Evolutionary conservation across 1,140 invertebrate species (phyloP), one percentile per base, ranked within the genome.

Genomic region (Scaptomyza montana): DNA sequence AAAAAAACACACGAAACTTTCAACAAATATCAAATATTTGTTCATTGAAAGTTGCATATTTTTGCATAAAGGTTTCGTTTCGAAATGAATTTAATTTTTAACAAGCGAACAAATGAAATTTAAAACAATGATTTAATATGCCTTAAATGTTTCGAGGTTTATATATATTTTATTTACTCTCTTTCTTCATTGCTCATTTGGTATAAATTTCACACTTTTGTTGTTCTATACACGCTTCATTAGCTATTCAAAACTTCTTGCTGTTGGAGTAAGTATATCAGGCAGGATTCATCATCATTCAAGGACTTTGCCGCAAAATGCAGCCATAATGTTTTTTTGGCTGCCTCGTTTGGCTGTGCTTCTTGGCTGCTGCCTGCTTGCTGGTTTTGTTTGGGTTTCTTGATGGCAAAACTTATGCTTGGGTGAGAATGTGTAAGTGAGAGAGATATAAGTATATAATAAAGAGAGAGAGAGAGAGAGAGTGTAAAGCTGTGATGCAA

Each of bases 351-450:
- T 46, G 21, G 39, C 51, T 30, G 68, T 28, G 16, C 45, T 39
- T 55, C 50, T 56, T 53, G 46, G 54, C 63, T 57, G 21, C 28
- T 3, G 21, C 5, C 47, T 45, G 7, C 13, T 30, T 49, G 33
- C 59, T n/a, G 5, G 36, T 73, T 54, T 59, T 66, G 36, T 21
- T 72, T 36, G 49, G 12, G 28, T 60, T 57, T 36, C 39, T 19
- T 46, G 25, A 33, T 21, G 36, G 55, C 46, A 41, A 86, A 85
- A 85, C 81, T 85, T 86, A 86, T 85, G 78, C 82, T 71, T 71
- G 68, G 39, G 12, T n/a, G 39, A n/a, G 39, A 41, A 41, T 12
- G 12, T 1, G 39, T 16, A 16, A 16, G 16, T 16, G 16, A 16
- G 16, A 16, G 16, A 16, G 16, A 16, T 0, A 16, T n/a, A n/a